phyloP scores from a whole-genome alignment of 2,888 invertebrate genomes.

The Boloria selene region DNA sequence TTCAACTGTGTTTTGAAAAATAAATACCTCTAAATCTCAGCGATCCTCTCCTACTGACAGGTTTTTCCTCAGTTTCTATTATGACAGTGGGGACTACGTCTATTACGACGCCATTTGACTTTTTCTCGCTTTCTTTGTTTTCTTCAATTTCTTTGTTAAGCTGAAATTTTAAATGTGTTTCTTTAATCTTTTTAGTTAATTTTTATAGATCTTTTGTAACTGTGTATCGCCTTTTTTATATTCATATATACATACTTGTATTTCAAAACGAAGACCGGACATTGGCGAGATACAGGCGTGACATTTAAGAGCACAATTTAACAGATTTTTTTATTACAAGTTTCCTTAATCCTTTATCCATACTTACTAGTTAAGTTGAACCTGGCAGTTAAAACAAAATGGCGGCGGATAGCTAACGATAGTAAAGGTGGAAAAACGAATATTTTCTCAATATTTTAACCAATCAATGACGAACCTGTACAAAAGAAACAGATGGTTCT shows the following conservation, averaged over 20 bases:
- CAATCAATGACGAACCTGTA: slow-evolving; percentile 69
- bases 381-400: background rate
- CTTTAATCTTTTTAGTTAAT: too few relatives aligned
- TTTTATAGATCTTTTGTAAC: too few relatives aligned
- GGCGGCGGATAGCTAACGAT: background rate
- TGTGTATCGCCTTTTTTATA: too few relatives aligned
- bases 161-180: slow-evolving; percentile 40
- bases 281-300: too few relatives aligned
- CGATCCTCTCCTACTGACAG: slow-evolving; percentile 67
- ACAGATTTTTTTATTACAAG: too few relatives aligned
- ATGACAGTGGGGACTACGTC: slow-evolving; percentile 61
- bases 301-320: too few relatives aligned
- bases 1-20: too few relatives aligned
- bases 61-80: slow-evolving; percentile 67
- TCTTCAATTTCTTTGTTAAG: slow-evolving; percentile 59
- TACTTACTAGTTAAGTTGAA: too few relatives aligned
- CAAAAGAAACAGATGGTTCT: slow-evolving; percentile 82
- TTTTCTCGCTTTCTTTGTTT: slow-evolving; percentile 57
- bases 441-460: background rate
- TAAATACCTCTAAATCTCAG: slow-evolving; percentile 82
- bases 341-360: too few relatives aligned
- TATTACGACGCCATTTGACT: slow-evolving; percentile 65
- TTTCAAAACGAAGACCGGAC: too few relatives aligned
- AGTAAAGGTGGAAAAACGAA: background rate
- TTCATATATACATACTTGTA: too few relatives aligned